A percentile compares a stretch with the other conserved stretches of the same genome.
These are phyloP conservation scores for Tarsius wallacei DNA, from an alignment of 2,797 vertebrate genomes.

Conservation along the genomic window DNA sequence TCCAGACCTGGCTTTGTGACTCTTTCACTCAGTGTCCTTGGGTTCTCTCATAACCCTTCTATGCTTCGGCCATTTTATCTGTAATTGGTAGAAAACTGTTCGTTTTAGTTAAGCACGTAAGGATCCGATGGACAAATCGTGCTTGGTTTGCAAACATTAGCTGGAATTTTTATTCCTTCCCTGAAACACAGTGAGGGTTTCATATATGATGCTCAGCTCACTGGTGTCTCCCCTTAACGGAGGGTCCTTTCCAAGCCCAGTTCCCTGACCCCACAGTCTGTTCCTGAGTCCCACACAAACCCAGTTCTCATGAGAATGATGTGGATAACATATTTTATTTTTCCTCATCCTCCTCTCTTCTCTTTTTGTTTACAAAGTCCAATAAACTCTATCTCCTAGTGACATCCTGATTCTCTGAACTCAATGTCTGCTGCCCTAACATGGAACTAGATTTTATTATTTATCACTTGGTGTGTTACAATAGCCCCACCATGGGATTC, in stretches of 20 bases:
- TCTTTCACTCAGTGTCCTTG: accelerated
- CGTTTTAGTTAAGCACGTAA: neutral
- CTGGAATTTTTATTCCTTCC: neutral
- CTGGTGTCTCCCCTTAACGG: accelerated
- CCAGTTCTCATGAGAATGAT: neutral
- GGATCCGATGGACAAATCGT: too few relatives aligned
- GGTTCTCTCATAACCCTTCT: accelerated
- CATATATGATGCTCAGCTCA: too few relatives aligned
- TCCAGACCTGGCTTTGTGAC: too few relatives aligned
- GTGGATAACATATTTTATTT: neutral
- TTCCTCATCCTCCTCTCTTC: neutral
- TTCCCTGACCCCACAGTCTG: neutral
- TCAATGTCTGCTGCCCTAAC: too few relatives aligned
- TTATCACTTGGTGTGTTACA: neutral
- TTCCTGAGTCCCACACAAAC: neutral
- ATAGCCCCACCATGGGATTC: too few relatives aligned
- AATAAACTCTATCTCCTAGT: too few relatives aligned
- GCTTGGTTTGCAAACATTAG: neutral
- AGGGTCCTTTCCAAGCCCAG: accelerated
- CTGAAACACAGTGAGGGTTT: accelerated
- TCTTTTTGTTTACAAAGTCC: neutral
- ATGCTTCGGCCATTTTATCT: neutral
- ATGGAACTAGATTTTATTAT: neutral
- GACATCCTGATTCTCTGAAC: neutral
- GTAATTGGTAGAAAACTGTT: neutral